A percentile compares a stretch with the other conserved stretches of the same genome.
Conservation (phyloP, 2,888 invertebrate species). For the Globia sparganii region DNA sequence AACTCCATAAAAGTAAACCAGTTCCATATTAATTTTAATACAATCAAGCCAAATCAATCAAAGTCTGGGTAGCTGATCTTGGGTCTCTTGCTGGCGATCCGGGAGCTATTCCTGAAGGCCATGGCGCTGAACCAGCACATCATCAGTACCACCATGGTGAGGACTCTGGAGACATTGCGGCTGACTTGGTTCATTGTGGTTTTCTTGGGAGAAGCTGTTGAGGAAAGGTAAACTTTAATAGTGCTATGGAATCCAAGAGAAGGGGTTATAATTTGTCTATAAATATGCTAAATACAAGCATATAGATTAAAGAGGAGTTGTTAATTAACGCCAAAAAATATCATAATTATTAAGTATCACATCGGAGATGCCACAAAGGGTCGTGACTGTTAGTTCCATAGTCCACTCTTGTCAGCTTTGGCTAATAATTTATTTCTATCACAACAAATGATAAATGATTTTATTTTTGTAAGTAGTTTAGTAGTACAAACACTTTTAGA, state of each 20-base stretch:
- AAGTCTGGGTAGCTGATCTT: slow-evolving; percentile 9
- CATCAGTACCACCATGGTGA: slow-evolving; percentile 47
- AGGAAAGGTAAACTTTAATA: not conserved
- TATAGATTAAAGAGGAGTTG: not conserved
- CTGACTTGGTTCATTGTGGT: slow-evolving; percentile 47
- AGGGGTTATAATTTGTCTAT: not conserved
- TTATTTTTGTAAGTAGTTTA: no score
- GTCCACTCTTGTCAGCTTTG: not conserved
- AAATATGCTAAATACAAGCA: no score
- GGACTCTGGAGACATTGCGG: slow-evolving; percentile 29
- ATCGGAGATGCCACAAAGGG: not conserved
- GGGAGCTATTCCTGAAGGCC: slow-evolving; percentile 63
- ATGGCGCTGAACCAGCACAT: slow-evolving; percentile 47
- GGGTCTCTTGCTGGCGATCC: slow-evolving; percentile 52
- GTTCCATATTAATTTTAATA: slow-evolving; percentile 7
- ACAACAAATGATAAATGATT: no score
- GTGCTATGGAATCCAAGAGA: not conserved
- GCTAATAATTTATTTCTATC: not conserved
- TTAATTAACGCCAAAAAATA: not conserved
- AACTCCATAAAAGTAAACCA: not conserved
- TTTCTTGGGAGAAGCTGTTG: slow-evolving; percentile 3
- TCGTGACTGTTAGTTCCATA: not conserved
- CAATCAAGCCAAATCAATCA: slow-evolving; percentile 12
- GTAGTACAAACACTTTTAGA: no score
- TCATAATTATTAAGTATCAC: not conserved